A percentile compares a stretch with the other conserved stretches of the same genome.
These are phyloP conservation scores for Drosophila eohydei DNA, from an alignment of 2,888 invertebrate species.

Conservation along the genomic window DNA sequence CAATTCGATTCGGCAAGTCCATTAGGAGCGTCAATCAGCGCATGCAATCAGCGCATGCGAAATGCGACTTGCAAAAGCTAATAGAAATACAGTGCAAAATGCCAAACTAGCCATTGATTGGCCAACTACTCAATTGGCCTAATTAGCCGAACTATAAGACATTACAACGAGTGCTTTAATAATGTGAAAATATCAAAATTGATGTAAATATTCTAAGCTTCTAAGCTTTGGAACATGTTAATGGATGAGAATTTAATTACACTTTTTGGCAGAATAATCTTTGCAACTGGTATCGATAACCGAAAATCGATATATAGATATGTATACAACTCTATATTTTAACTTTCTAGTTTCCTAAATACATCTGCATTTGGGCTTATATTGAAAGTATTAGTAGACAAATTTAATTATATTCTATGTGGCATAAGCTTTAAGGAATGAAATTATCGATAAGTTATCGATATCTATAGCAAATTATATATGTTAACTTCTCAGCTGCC, in stretches of 20 bases:
- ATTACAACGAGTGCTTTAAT: neutral
- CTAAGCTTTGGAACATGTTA: neutral
- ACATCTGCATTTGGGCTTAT: too few relatives aligned
- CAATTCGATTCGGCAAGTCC: constrained; percentile 27
- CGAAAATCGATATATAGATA: neutral
- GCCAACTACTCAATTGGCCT: constrained; percentile 1
- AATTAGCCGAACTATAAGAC: neutral
- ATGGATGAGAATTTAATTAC: neutral
- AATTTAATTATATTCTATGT: too few relatives aligned
- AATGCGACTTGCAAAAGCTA: neutral
- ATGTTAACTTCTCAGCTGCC: too few relatives aligned
- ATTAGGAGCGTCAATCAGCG: constrained; percentile 30
- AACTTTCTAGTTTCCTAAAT: too few relatives aligned
- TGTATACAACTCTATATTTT: too few relatives aligned
- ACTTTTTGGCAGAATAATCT: too few relatives aligned
- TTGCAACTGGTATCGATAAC: neutral
- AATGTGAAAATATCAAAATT: neutral
- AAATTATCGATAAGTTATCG: too few relatives aligned
- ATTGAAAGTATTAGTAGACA: too few relatives aligned
- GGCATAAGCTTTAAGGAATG: too few relatives aligned
- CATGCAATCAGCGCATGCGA: neutral
- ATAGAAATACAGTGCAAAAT: neutral
- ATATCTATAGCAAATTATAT: too few relatives aligned
- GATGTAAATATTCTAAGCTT: neutral
- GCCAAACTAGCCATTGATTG: neutral